phyloP scores from a whole-genome alignment of 2,113 vertebrate species.

The rabbit (Oryctolagus cuniculus) region DNA sequence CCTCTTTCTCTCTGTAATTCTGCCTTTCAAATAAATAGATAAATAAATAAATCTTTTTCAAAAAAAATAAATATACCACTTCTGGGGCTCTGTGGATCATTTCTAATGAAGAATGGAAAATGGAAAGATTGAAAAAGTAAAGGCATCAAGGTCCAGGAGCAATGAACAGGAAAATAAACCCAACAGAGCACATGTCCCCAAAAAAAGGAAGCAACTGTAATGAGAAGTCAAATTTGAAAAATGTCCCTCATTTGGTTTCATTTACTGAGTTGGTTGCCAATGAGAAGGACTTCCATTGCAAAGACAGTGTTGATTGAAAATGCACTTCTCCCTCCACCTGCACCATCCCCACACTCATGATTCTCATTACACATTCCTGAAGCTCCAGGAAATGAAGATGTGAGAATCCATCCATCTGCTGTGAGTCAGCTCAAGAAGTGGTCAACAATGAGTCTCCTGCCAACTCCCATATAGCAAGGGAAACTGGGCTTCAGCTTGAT shows the following conservation, averaged over 20 bases:
- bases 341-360: neutral
- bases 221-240: constrained; percentile 39
- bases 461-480: neutral
- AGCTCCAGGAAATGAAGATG: constrained; percentile 41
- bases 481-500: neutral
- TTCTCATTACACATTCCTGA: constrained; percentile 12
- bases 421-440: constrained; percentile 43
- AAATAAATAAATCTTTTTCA: no score
- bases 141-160: neutral
- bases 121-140: constrained; percentile 35
- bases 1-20: no score
- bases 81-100: constrained; percentile 17
- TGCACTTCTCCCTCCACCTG: neutral
- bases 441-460: neutral
- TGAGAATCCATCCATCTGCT: constrained; percentile 10
- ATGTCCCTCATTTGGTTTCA: constrained; percentile 29
- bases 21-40: no score
- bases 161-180: constrained; percentile 50
- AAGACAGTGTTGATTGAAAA: constrained; percentile 42
- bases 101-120: constrained; percentile 66
- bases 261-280: constrained; percentile 13
- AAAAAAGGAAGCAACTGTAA: neutral
- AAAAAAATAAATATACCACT: neutral
- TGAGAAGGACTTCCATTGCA: constrained; percentile 18
- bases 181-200: neutral